Percentiles rank a stretch among this genome's conserved stretches.
Evolutionary conservation across 2,797 vertebrate genomes (phyloP).

Genomic region (Megalops cyprinoides): DNA sequence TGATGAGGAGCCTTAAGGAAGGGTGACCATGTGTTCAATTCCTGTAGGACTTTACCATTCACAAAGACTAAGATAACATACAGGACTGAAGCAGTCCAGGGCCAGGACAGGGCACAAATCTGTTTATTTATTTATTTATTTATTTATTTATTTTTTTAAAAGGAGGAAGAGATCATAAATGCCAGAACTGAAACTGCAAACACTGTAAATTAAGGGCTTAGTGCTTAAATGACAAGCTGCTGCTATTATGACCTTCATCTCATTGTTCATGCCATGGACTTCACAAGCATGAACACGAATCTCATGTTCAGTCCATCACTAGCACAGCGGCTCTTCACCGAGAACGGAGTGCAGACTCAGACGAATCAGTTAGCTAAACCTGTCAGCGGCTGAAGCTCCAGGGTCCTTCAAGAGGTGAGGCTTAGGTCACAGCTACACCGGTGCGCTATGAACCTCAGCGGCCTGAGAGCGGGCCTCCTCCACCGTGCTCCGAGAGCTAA

Average conservation of each 20-base stretch:
- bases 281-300: neutral
- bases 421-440: neutral
- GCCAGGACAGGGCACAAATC: no score
- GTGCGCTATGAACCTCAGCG: neutral
- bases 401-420: neutral
- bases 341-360: neutral
- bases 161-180: no score
- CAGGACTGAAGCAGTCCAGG: no score
- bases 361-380: neutral
- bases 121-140: no score
- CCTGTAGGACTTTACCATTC: no score
- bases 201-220: slow-evolving; percentile 36
- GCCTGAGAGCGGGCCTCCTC: neutral
- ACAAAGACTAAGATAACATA: no score
- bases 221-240: neutral
- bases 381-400: neutral
- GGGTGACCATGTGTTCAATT: no score
- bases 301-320: neutral
- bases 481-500: no score
- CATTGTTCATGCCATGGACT: neutral
- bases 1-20: no score
- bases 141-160: no score
- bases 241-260: neutral
- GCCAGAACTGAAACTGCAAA: neutral
- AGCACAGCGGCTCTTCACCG: neutral